Conservation (phyloP, 2,797 vertebrate genomes). For the Micrastur ruficollis region DNA sequence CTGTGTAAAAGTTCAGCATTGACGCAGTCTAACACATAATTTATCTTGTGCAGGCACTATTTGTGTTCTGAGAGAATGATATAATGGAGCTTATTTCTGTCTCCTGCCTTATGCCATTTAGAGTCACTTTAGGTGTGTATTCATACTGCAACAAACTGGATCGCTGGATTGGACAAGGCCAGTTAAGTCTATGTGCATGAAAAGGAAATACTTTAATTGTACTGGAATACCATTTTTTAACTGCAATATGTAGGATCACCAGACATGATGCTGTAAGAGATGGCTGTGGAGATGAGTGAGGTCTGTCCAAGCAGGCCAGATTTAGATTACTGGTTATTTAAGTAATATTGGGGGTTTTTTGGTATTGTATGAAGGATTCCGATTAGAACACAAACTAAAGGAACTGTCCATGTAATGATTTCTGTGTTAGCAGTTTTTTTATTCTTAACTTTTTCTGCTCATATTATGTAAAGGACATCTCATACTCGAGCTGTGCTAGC, state of each 20-base stretch:
- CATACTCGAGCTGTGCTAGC: not conserved
- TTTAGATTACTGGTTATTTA: not conserved
- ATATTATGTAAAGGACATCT: not conserved
- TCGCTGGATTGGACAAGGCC: not conserved
- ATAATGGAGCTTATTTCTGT: not conserved
- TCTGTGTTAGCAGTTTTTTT: not conserved
- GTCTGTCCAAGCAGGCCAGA: not conserved
- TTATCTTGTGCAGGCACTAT: not conserved
- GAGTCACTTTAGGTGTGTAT: not conserved
- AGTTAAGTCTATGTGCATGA: not conserved
- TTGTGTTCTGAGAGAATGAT: not conserved
- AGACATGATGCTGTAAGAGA: not conserved
- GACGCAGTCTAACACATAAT: not conserved
- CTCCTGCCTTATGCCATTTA: not conserved
- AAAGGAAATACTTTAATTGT: not conserved
- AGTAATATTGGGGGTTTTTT: not conserved
- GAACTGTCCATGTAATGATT: not conserved
- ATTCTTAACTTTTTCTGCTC: not conserved
- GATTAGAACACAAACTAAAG: not conserved
- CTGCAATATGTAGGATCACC: not conserved
- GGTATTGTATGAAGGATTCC: not conserved
- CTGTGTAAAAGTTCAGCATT: conserved; percentile 46
- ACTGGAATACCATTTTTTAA: not conserved
- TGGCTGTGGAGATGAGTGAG: not conserved
- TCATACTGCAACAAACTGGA: not conserved